Base-by-base conservation (phyloP, 2,888 invertebrate genomes). In the Oeneis ivallda region DNA sequence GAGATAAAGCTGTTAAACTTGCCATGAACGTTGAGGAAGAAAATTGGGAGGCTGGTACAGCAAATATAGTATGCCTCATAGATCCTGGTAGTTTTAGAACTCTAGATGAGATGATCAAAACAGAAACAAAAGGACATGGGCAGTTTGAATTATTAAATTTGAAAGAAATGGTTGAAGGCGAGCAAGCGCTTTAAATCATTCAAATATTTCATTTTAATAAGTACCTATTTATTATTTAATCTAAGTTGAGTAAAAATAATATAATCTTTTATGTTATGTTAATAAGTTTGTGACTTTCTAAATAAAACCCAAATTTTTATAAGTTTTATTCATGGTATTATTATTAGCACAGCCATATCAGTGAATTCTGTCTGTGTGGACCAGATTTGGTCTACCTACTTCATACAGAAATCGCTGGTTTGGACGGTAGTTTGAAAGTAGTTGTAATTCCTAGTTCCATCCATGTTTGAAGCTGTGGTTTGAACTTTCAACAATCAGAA, bases 1-100 rank as follows among this genome's bases (percentile, higher is more conserved):
- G 96, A 78, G 97, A 97, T 17, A 96, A 97, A 81, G 92, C 98
- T 5, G 87, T 93, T 0, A 96, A 96, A 84, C 86, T 98, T 66
- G 94, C 95, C 13, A 93, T 94, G 37, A 94, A 94, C 75, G 91
- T 97, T 13, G 99, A 99, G 86, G 94, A 94, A 70, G 99, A 99
- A 80, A 95, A 95, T 61, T 97, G 96, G 94, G 94, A 95, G 60
- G 95, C 94, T 63, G 95, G 96, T n/a, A 95, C 95, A 57, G 93
- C 98, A 34, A 95, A 95, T 81, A 92, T 98, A 82, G 95, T 96
- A 74, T 94, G 95, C 78, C 90, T 98, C 11, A 96, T 98, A 69
- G 98, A 99, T 89, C 99, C 99, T 2, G 99, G 99, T 0, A 94
- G 96, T 78, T 99, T 97, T 85, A 94, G 98, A 76, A 94, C 94